A percentile compares a stretch with the other conserved stretches of the same genome.
These are phyloP conservation scores for Ammodytes marinus DNA, from an alignment of 2,113 vertebrate genomes.

Conservation along the genomic window DNA sequence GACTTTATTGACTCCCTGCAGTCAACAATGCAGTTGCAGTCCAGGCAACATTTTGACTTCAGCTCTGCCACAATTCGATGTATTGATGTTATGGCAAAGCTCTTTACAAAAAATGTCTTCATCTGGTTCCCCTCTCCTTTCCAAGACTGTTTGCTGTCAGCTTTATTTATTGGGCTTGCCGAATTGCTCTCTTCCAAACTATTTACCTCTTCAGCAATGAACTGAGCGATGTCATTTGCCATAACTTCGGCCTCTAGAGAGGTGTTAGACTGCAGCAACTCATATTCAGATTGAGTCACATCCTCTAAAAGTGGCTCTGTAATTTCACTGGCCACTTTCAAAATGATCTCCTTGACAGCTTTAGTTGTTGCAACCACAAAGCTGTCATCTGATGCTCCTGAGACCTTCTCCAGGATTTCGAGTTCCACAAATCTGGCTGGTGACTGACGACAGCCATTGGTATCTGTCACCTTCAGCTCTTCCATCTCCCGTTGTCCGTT, in stretches of 20 bases:
- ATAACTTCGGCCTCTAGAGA: background rate
- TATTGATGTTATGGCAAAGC: background rate
- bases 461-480: no score
- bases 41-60: background rate
- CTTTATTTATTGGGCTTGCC: background rate
- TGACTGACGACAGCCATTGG: no score
- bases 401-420: background rate
- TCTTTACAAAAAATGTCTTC: background rate
- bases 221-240: background rate
- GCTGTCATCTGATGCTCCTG: background rate
- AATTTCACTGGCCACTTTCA: background rate
- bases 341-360: background rate
- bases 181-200: background rate
- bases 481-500: no score
- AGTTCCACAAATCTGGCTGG: no score
- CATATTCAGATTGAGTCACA: background rate
- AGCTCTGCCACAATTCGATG: background rate
- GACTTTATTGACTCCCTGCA: background rate
- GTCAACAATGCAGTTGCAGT: background rate
- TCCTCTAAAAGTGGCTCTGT: background rate
- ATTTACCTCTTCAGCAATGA: background rate
- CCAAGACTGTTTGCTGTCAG: background rate
- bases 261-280: background rate
- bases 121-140: background rate
- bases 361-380: background rate